A percentile compares a stretch with the other conserved stretches of the same genome.
phyloP scores from a whole-genome alignment of 2,113 vertebrate genomes.

The Phyllostomus discolor region DNA sequence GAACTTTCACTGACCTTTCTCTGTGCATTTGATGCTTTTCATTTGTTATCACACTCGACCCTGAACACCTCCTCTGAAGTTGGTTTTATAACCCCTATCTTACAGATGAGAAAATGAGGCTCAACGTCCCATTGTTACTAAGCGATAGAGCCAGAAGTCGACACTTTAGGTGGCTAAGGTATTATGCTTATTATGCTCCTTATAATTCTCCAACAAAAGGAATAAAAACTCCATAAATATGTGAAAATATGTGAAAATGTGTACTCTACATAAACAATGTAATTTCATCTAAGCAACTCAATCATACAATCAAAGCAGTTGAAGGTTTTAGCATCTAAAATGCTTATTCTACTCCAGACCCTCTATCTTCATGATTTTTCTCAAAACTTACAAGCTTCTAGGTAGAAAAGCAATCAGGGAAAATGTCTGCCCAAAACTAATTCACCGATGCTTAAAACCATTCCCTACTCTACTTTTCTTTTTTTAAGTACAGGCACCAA shows the following conservation, averaged over 20 bases:
- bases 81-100: background rate
- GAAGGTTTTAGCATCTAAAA: conserved; percentile 11
- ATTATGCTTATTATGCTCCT: background rate
- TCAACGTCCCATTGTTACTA: background rate
- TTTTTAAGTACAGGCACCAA: background rate
- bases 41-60: background rate
- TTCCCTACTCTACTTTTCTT: background rate
- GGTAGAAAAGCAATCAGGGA: conserved; percentile 44
- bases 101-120: background rate
- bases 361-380: conserved; percentile 31
- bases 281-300: background rate
- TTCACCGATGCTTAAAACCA: conserved; percentile 1
- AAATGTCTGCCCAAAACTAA: conserved; percentile 33
- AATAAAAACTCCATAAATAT: background rate
- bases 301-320: background rate
- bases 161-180: background rate
- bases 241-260: background rate
- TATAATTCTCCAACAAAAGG: background rate
- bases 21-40: background rate
- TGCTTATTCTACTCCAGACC: background rate
- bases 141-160: background rate
- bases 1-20: background rate
- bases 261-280: background rate
- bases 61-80: background rate
- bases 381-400: conserved; percentile 13